These are phyloP conservation scores for Petrocephalus zakoni DNA, from an alignment of 2,113 vertebrate species.

Conservation along the genomic window DNA sequence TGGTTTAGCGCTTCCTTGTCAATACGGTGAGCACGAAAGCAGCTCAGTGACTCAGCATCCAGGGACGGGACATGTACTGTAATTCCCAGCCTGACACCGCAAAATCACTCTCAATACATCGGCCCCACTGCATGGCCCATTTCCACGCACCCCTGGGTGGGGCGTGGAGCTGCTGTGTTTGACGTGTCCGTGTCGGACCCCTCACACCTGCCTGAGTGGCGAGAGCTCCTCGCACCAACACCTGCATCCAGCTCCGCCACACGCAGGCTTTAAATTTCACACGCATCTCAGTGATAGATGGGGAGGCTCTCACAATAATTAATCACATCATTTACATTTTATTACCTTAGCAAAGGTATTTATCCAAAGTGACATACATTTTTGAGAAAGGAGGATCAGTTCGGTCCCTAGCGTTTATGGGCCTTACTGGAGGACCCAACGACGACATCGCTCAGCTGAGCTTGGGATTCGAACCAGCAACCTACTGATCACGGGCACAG, in stretches of 20 bases:
- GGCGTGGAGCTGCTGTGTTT: neutral
- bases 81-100: neutral
- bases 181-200: neutral
- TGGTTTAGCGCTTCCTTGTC: neutral
- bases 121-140: neutral
- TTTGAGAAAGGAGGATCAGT: neutral
- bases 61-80: too few relatives aligned
- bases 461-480: neutral
- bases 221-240: neutral
- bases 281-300: neutral
- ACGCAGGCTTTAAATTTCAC: neutral
- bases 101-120: neutral
- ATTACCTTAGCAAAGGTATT: neutral
- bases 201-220: neutral
- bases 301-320: neutral
- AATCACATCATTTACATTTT: neutral
- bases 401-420: neutral
- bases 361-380: neutral
- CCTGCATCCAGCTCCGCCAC: neutral
- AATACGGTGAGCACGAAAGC: neutral
- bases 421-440: neutral
- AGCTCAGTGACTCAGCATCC: neutral
- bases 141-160: neutral
- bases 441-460: neutral
- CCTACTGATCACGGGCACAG: neutral